Conservation (phyloP, 2,797 vertebrate species). For the Coluber constrictor region DNA sequence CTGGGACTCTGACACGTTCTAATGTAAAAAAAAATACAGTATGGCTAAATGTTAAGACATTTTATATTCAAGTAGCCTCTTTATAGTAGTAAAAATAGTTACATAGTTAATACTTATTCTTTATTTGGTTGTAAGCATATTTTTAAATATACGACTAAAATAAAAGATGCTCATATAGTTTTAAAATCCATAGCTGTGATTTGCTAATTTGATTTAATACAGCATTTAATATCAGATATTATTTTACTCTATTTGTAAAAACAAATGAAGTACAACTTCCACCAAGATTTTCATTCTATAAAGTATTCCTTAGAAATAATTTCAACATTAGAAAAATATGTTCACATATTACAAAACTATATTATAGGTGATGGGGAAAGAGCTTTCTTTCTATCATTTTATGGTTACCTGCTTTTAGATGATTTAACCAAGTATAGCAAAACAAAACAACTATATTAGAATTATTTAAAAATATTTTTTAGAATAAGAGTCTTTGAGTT, state of each 20-base stretch:
- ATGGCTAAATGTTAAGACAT: not conserved
- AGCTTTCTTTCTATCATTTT: not conserved
- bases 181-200: not conserved
- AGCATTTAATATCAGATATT: not conserved
- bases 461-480: not conserved
- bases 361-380: not conserved
- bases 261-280: not conserved
- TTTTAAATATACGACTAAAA: not conserved
- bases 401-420: not conserved
- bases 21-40: not conserved
- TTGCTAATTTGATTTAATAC: not conserved
- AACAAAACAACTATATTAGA: not conserved
- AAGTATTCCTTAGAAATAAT: not conserved
- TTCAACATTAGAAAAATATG: not conserved
- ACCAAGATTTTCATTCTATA: not conserved
- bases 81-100: not conserved
- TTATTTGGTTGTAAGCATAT: not conserved
- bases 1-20: slow-evolving; percentile 86
- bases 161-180: not conserved
- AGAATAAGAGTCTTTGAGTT: not conserved
- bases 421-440: not conserved
- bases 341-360: not conserved
- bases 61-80: not conserved
- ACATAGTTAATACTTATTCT: not conserved
- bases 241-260: not conserved